Evolutionary conservation across 1,140 invertebrate species (phyloP).

Genomic region (Bilobella aurantiaca): DNA sequence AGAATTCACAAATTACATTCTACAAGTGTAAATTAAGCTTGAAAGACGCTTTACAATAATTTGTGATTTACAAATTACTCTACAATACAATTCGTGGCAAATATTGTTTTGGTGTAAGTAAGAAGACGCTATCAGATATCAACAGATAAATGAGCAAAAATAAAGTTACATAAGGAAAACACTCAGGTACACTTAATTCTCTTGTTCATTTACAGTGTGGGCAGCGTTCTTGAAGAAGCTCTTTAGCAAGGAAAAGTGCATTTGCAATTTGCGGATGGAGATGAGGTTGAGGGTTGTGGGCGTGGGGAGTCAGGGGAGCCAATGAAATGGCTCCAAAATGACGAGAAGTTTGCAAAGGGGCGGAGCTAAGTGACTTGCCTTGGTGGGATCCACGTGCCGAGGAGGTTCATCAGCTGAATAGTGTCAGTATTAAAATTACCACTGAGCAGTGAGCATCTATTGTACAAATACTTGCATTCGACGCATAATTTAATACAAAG

Average conservation of each 20-base stretch:
- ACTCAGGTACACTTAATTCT: no score
- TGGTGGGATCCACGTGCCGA: background rate
- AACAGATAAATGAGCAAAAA: no score
- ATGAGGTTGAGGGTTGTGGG: slow-evolving; percentile 6
- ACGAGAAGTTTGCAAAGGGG: slow-evolving; percentile 6
- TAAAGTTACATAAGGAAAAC: no score
- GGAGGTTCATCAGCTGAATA: slow-evolving; percentile 1
- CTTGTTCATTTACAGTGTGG: background rate
- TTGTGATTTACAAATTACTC: no score
- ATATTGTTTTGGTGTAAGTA: no score
- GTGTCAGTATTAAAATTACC: slow-evolving; percentile 7
- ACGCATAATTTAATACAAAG: background rate
- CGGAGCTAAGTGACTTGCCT: background rate
- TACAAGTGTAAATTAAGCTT: no score
- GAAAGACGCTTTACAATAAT: no score
- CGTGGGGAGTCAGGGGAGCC: background rate
- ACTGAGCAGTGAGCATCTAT: background rate
- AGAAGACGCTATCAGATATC: no score
- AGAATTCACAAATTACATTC: no score
- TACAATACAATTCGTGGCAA: no score
- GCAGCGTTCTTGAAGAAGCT: background rate
- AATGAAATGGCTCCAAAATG: slow-evolving; percentile 2
- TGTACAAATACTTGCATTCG: background rate
- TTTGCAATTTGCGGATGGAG: background rate
- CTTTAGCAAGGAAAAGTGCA: background rate